A percentile compares a stretch with the other conserved stretches of the same genome.
phyloP scores from a whole-genome alignment of 1,140 invertebrate genomes.

The Brachionus koreanus region DNA sequence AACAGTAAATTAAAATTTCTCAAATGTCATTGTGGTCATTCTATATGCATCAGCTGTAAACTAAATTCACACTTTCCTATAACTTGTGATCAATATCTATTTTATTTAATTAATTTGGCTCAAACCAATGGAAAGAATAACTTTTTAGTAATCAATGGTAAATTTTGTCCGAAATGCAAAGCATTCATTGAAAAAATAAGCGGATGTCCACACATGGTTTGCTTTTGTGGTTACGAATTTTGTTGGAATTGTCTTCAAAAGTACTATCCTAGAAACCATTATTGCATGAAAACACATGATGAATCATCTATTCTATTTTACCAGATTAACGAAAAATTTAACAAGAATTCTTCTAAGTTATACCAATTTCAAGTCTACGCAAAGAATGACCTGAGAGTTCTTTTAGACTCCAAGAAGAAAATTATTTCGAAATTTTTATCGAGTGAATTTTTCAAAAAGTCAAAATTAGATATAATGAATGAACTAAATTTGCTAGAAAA shows the following conservation, averaged over 20 bases:
- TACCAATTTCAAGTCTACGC: not conserved
- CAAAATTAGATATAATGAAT: not conserved
- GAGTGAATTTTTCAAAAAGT: not conserved
- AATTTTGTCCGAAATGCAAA: slow-evolving; percentile 16
- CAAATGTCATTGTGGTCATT: not conserved
- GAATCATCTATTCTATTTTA: not conserved
- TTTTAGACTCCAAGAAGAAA: not conserved
- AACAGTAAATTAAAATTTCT: not conserved
- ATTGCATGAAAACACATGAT: not conserved
- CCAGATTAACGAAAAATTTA: not conserved
- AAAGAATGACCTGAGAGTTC: not conserved
- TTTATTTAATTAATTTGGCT: not conserved
- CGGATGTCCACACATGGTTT: slow-evolving; percentile 16
- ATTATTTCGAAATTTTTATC: not conserved
- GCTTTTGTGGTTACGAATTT: slow-evolving; percentile 1
- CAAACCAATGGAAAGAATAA: not conserved
- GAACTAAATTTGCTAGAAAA: not conserved
- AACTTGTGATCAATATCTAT: not conserved
- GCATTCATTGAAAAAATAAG: slow-evolving; percentile 6
- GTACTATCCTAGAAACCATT: not conserved
- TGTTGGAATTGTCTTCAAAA: slow-evolving; percentile 8
- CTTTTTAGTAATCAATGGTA: not conserved
- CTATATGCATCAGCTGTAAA: not conserved
- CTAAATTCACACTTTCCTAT: not conserved
- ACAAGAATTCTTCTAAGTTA: not conserved